These are phyloP conservation scores for Tryphoninae sp. DNA, from an alignment of 2,888 invertebrate genomes.

Conservation along the genomic window DNA sequence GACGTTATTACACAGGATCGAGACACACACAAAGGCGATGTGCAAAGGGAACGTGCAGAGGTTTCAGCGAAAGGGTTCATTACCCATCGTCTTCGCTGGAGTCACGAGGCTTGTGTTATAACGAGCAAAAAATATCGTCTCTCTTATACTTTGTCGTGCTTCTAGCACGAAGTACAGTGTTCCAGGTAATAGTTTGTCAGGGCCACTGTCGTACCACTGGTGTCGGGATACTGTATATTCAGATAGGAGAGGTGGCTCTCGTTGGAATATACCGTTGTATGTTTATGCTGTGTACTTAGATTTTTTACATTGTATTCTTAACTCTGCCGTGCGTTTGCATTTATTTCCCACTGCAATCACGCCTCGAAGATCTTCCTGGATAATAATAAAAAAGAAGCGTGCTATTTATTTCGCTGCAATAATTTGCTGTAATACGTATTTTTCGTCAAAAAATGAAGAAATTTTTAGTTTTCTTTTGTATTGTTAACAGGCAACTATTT, in stretches of 20 bases:
- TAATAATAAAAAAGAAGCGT: too few relatives aligned
- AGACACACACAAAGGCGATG: slow-evolving; percentile 30
- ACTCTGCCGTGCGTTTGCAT: neutral
- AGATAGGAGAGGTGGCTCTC: slow-evolving; percentile 13
- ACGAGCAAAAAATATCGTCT: slow-evolving; percentile 54
- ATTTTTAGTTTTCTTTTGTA: too few relatives aligned
- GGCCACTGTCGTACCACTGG: neutral
- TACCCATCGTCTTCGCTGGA: slow-evolving; percentile 42
- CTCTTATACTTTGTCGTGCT: neutral
- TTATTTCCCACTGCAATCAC: neutral
- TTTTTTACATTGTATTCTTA: neutral
- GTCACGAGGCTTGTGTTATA: slow-evolving; percentile 47
- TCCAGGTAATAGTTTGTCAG: slow-evolving; percentile 46
- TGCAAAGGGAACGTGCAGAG: slow-evolving; percentile 35
- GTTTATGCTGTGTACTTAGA: neutral
- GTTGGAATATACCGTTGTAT: neutral
- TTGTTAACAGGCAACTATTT: too few relatives aligned
- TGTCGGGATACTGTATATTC: neutral
- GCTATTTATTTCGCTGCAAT: too few relatives aligned
- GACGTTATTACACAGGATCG: slow-evolving; percentile 44
- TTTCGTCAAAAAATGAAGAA: too few relatives aligned
- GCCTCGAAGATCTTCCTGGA: neutral
- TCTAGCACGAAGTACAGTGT: slow-evolving; percentile 17
- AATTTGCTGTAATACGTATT: too few relatives aligned
- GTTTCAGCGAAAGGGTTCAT: slow-evolving; percentile 52